Percentiles rank a stretch among this genome's conserved stretches.
Evolutionary conservation across 2,888 invertebrate species (phyloP).

Genomic region (Sympetrum striolatum): DNA sequence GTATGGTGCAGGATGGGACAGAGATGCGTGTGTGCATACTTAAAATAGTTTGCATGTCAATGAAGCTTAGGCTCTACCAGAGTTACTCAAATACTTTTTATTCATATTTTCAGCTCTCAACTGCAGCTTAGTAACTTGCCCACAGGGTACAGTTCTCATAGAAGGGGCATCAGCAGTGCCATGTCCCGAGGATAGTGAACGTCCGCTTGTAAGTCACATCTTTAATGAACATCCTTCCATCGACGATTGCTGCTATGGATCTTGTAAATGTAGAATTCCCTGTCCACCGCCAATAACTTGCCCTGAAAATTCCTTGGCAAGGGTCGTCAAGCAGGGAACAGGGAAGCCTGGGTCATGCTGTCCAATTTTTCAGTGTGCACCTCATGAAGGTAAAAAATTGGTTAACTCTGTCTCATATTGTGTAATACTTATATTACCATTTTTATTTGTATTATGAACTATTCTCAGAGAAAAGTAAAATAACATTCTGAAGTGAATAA

Average conservation of each 20-base stretch:
- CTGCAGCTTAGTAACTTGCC: neutral
- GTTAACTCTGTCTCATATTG: no score
- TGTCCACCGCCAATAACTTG: neutral
- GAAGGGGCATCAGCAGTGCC: neutral
- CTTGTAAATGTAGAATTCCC: neutral
- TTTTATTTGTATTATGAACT: no score
- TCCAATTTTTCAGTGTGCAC: neutral
- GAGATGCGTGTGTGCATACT: no score
- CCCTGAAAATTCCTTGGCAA: neutral
- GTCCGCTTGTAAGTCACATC: neutral
- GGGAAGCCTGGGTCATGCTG: neutral
- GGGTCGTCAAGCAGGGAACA: neutral
- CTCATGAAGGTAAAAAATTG: neutral
- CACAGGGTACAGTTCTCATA: neutral
- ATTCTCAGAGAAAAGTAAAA: no score
- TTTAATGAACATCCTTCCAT: neutral
- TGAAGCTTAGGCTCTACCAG: no score
- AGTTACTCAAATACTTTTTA: no score
- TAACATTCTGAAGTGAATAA: no score
- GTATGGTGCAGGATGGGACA: no score
- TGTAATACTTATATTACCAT: no score
- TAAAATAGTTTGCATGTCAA: no score
- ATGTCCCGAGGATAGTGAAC: neutral
- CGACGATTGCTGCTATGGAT: neutral
- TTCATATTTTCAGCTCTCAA: neutral